phyloP scores from a whole-genome alignment of 2,797 vertebrate species.

The Pangasius mekongensis region DNA sequence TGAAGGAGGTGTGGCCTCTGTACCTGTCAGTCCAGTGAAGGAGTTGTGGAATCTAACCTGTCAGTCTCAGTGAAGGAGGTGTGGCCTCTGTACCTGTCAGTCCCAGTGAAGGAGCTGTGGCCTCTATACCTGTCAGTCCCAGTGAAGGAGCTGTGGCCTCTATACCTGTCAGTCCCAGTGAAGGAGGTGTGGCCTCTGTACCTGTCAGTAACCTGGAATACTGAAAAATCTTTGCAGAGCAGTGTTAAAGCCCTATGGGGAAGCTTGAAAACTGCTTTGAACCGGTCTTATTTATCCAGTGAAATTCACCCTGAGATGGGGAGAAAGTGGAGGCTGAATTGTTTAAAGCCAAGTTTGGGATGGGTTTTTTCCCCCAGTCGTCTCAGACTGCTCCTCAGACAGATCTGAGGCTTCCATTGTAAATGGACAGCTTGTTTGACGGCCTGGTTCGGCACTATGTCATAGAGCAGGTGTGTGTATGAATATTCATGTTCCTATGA shows the following conservation, averaged over 20 bases:
- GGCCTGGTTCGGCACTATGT: constrained; percentile 32
- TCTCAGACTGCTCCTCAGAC: constrained; percentile 19
- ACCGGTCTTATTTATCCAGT: background rate
- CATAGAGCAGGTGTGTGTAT: constrained; percentile 40
- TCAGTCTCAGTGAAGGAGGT: background rate
- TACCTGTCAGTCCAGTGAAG: background rate
- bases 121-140: background rate
- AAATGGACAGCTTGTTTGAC: constrained; percentile 52
- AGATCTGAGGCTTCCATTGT: constrained; percentile 35
- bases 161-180: background rate
- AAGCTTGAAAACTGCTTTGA: background rate
- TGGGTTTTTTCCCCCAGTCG: background rate
- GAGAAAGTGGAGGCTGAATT: background rate
- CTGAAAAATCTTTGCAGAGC: background rate
- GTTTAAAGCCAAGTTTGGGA: constrained; percentile 27
- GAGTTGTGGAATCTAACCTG: background rate
- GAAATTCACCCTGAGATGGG: background rate
- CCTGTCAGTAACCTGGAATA: background rate
- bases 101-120: too few species aligned
- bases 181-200: background rate
- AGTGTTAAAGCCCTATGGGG: background rate
- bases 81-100: background rate
- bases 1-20: background rate
- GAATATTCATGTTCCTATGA: constrained; percentile 24
- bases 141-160: background rate